phyloP scores from a whole-genome alignment of 2,113 vertebrate genomes.

The Esox niger region DNA sequence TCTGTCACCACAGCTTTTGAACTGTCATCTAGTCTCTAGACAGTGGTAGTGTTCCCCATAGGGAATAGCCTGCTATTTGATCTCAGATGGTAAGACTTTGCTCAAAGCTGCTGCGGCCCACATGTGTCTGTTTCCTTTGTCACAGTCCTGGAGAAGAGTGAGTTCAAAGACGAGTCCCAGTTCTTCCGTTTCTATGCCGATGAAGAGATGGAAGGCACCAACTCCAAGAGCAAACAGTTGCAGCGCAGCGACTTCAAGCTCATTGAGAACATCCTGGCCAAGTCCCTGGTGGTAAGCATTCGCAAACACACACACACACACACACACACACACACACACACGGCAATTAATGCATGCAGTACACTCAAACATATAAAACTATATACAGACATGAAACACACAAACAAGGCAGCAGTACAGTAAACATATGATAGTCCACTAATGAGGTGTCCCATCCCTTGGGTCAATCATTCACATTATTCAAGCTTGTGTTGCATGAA shows the following conservation, averaged over 20 bases:
- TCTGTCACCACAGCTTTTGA: background rate
- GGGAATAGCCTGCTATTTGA: background rate
- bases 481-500: no score
- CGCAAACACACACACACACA: background rate
- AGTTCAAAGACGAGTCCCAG: slow-evolving; percentile 97
- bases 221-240: slow-evolving; percentile 88
- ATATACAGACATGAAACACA: background rate
- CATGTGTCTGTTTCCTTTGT: background rate
- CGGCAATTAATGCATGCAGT: background rate
- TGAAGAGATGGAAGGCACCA: slow-evolving; percentile 93
- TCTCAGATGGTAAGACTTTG: background rate
- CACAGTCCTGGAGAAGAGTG: slow-evolving; percentile 94
- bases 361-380: background rate
- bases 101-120: no score
- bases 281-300: slow-evolving; percentile 86
- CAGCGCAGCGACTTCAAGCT: slow-evolving; percentile 90
- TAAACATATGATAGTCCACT: no score
- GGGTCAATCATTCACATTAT: no score
- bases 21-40: slow-evolving; percentile 16
- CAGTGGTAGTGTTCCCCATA: background rate
- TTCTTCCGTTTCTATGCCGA: slow-evolving; percentile 98
- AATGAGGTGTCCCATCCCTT: no score
- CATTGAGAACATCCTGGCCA: slow-evolving; percentile 92
- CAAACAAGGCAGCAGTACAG: background rate
- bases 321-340: background rate